Evolutionary conservation across 2,888 invertebrate genomes (phyloP), one percentile per base, ranked within the genome.

Genomic region (Lasioglossum calceatum): DNA sequence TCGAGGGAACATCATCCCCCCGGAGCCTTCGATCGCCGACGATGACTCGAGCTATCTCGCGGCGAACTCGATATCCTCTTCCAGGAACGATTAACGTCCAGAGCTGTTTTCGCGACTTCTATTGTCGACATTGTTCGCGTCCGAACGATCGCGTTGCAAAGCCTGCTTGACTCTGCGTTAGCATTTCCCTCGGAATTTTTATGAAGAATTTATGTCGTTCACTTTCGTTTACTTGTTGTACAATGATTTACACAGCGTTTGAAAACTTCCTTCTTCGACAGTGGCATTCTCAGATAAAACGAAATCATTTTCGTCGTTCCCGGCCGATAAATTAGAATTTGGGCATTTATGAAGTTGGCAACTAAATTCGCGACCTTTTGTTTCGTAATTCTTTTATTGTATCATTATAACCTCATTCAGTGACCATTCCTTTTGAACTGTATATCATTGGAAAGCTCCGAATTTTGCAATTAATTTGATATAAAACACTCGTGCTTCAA

Each of bases 1-100:
- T 79, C 79, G n/a, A 16, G 71, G 77, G 39, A 32, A 23, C 67
- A 23, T 70, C 58, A 70, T 72, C 72, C 77, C 61, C 61, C n/a
- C 10, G 14, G 12, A 14, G 19, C 19, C 19, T 70, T 39, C 67
- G 36, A 70, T 70, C 23, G 32, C 23, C 67, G 36, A 36, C 36
- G 36, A 70, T 70, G 67, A 70, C 67, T 70, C 67, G 67, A 23
- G 32, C 10, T 32, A 32, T 39, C 32, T 36, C 36, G 19, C 36
- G 23, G 19, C 67, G 67, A 39, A 36, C 36, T 70, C 36, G 36
- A 36, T 70, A 36, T 32, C 32, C 23, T 36, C 67, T 19, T 36
- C 36, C 36, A 36, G 36, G 67, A 70, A 70, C 67, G 36, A 16
- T 70, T 36, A 70, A 70, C 67, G 36, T 16, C 16, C 27, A 7